Percentiles rank a stretch among this genome's conserved stretches.
These are phyloP conservation scores for Linurgus olivaceus DNA, from an alignment of 2,797 vertebrate genomes.

Conservation along the genomic window DNA sequence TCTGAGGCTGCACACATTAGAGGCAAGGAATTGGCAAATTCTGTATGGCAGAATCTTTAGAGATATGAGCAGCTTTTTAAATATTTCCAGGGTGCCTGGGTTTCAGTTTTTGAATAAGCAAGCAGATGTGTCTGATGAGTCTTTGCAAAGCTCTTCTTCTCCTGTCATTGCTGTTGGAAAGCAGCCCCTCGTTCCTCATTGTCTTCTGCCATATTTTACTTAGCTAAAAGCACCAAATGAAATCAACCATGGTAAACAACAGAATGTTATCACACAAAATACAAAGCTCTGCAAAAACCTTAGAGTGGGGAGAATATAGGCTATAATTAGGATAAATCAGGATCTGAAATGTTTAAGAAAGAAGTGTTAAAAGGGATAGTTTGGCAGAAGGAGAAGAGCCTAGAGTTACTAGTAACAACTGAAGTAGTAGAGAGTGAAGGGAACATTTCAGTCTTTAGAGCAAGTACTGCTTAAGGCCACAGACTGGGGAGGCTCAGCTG, in stretches of 20 bases:
- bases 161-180: background rate
- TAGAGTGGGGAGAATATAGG: background rate
- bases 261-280: background rate
- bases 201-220: background rate
- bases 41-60: background rate
- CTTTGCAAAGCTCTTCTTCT: background rate
- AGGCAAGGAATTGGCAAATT: background rate
- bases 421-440: background rate
- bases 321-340: background rate
- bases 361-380: background rate
- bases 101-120: slow-evolving; percentile 15
- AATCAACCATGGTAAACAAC: background rate
- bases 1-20: background rate
- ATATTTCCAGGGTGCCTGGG: background rate
- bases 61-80: background rate
- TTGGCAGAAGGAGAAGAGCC: background rate
- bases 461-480: background rate
- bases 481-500: background rate
- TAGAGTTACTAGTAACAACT: background rate
- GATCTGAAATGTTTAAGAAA: background rate
- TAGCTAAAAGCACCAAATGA: background rate
- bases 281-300: slow-evolving; percentile 7
- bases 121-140: slow-evolving; percentile 1
- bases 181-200: background rate
- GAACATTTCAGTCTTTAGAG: background rate